A percentile compares a stretch with the other conserved stretches of the same genome.
These are phyloP conservation scores for Erythrocercus mccallii DNA, from an alignment of 2,113 vertebrate genomes.

Conservation along the genomic window DNA sequence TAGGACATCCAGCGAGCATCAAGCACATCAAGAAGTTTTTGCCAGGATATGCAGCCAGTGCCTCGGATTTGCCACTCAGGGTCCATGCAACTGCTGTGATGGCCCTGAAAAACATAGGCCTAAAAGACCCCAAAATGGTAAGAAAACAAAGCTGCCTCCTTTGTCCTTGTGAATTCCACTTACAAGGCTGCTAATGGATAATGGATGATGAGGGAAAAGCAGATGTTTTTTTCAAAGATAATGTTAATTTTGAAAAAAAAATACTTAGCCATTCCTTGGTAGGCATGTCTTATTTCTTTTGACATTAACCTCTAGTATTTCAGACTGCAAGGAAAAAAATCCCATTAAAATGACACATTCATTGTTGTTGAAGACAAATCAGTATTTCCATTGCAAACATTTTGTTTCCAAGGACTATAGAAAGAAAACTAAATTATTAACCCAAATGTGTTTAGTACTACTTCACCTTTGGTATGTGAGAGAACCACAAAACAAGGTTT, in stretches of 20 bases:
- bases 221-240: not conserved
- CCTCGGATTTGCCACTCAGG: not conserved
- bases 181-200: not conserved
- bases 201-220: not conserved
- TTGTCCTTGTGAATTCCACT: not conserved
- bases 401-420: slow-evolving; percentile 15
- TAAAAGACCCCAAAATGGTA: slow-evolving; percentile 62
- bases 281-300: not conserved
- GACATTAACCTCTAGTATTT: not conserved
- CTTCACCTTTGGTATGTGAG: slow-evolving; percentile 36
- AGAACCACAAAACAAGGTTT: slow-evolving; percentile 41
- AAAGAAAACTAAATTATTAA: slow-evolving; percentile 33
- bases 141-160: not conserved
- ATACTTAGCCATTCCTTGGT: not conserved
- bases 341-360: not conserved
- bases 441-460: slow-evolving; percentile 10
- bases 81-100: slow-evolving; percentile 27
- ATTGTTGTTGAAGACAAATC: slow-evolving; percentile 7
- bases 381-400: slow-evolving; percentile 19
- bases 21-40: slow-evolving; percentile 70
- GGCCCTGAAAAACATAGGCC: slow-evolving; percentile 59
- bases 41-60: slow-evolving; percentile 28
- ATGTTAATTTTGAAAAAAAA: not conserved
- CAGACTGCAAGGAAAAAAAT: not conserved
- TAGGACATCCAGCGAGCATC: slow-evolving; percentile 48